Percentiles rank a stretch among this genome's conserved stretches.
These are phyloP conservation scores for Genyomyrus donnyi DNA, from an alignment of 2,113 vertebrate genomes.

Conservation along the genomic window DNA sequence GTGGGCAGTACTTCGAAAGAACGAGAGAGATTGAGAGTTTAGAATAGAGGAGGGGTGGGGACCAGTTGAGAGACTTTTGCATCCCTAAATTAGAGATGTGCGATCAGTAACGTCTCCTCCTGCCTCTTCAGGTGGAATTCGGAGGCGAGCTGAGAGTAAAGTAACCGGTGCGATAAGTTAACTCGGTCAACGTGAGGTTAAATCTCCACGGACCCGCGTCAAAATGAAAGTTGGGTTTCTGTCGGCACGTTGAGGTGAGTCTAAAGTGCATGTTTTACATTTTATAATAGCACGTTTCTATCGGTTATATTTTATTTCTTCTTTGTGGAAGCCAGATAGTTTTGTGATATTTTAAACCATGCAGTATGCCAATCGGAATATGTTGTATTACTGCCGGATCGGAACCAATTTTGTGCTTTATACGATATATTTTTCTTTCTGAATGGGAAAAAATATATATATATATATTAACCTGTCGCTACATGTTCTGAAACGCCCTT, in stretches of 20 bases:
- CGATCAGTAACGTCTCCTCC: constrained; percentile 12
- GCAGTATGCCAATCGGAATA: background rate
- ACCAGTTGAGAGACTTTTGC: constrained; percentile 22
- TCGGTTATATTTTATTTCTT: background rate
- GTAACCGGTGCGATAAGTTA: constrained; percentile 10
- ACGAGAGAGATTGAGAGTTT: constrained; percentile 28
- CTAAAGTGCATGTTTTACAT: background rate
- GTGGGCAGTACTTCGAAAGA: constrained; percentile 16
- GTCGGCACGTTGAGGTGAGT: constrained; percentile 30
- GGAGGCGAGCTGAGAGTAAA: background rate
- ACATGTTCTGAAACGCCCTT: background rate
- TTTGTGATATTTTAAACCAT: background rate
- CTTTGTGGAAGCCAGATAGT: background rate
- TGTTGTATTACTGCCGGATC: background rate
- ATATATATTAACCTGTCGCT: background rate
- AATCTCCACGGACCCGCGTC: constrained; percentile 14
- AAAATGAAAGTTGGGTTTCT: background rate
- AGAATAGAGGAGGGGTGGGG: constrained; percentile 23
- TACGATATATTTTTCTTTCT: background rate
- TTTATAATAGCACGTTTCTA: background rate
- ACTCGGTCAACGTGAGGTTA: constrained; percentile 1
- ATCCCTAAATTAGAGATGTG: constrained; percentile 27
- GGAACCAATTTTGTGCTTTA: background rate
- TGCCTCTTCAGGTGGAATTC: constrained; percentile 13
- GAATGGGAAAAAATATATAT: background rate